phyloP scores from a whole-genome alignment of 2,888 invertebrate species.

The Sarcophaga caerulescens region DNA sequence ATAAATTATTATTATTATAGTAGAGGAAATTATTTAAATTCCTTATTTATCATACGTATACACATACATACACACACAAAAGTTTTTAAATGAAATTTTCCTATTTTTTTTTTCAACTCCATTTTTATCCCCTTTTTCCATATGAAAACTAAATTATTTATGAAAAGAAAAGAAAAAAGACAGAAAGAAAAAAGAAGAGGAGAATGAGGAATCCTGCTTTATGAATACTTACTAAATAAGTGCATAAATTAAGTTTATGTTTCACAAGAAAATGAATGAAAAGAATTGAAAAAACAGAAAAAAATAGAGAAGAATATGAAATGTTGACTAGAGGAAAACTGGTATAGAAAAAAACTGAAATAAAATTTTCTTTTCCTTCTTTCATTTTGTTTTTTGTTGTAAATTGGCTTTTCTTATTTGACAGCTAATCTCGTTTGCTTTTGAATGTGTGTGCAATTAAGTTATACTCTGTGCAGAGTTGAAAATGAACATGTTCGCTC shows the following conservation, averaged over 20 bases:
- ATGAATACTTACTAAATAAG: not conserved
- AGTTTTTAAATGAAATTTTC: not conserved
- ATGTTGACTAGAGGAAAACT: not conserved
- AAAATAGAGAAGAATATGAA: not conserved
- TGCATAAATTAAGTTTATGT: not conserved
- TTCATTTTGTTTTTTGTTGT: not conserved
- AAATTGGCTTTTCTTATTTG: not conserved
- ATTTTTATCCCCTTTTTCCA: not conserved
- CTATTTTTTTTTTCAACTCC: no score
- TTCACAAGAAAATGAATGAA: not conserved
- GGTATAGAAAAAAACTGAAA: not conserved
- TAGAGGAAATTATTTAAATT: not conserved
- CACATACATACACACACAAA: no score
- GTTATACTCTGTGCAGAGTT: not conserved
- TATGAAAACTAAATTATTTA: not conserved
- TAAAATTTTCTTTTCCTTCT: not conserved
- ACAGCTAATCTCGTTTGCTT: not conserved
- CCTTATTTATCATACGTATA: not conserved
- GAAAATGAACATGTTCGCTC: no score
- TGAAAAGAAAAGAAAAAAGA: not conserved
- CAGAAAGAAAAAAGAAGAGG: no score
- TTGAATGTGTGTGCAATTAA: not conserved
- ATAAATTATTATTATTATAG: not conserved
- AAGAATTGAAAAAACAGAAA: not conserved
- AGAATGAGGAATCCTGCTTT: not conserved